Conservation (phyloP, 2,888 invertebrate species). For the Agriotes lineatus region DNA sequence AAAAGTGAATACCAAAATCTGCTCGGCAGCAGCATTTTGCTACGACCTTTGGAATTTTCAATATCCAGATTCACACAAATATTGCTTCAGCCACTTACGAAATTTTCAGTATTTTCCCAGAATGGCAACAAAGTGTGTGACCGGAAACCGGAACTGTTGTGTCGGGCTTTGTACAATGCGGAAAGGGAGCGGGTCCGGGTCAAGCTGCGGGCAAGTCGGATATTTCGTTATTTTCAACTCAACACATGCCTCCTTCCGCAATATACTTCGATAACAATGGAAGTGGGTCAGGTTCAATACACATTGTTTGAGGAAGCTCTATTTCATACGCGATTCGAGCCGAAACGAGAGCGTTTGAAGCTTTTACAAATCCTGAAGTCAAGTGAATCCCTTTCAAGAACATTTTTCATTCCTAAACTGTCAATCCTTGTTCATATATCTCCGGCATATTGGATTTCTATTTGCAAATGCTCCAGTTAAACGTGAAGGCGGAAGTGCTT, state of each 20-base stretch:
- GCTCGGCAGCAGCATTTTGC: too few species aligned
- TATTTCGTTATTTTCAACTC: conserved; percentile 41
- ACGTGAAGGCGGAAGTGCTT: not conserved
- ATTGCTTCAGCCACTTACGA: not conserved
- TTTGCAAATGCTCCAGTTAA: not conserved
- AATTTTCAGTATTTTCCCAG: conserved; percentile 10
- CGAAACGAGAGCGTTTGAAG: conserved; percentile 5
- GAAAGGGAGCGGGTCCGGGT: conserved; percentile 27
- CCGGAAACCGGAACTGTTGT: conserved; percentile 38
- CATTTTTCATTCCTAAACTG: conserved; percentile 24
- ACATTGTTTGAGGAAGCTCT: conserved; percentile 37
- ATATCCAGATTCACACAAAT: not conserved
- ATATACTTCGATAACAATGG: conserved; percentile 38
- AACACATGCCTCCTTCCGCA: conserved; percentile 37
- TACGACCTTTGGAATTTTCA: not conserved
- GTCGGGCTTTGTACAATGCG: conserved; percentile 21
- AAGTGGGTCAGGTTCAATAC: conserved; percentile 36
- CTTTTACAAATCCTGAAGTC: conserved; percentile 22
- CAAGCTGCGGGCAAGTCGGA: conserved; percentile 36
- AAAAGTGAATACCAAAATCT: too few species aligned
- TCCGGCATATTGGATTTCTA: not conserved
- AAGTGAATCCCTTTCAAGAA: conserved; percentile 9
- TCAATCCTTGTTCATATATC: conserved; percentile 1
- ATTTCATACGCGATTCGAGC: conserved; percentile 31
- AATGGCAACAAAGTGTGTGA: conserved; percentile 32